Evolutionary conservation across 64 coral and sea anemone species (phyloP).

Genomic region (Trachythela sp.): DNA sequence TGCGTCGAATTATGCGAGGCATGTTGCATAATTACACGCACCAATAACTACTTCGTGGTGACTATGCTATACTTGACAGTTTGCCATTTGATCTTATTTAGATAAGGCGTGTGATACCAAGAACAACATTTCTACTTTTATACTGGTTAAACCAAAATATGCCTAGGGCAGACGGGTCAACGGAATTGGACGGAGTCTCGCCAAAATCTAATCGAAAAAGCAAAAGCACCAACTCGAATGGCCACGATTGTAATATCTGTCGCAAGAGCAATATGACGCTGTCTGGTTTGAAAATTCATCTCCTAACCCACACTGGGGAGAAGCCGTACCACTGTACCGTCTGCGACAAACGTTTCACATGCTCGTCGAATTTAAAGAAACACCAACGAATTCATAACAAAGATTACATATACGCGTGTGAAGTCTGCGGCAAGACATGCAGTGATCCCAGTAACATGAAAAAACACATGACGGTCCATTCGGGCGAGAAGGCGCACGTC

Average conservation of each 20-base stretch:
- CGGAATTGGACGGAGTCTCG: neutral
- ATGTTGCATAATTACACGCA: neutral
- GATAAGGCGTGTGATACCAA: neutral
- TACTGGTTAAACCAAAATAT: neutral
- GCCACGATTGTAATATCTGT: conserved; percentile 7
- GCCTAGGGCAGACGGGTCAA: neutral
- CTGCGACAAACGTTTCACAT: conserved; percentile 18
- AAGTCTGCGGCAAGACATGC: neutral
- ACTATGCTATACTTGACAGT: neutral
- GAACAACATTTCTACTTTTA: neutral
- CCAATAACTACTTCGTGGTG: neutral
- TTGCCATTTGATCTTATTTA: neutral
- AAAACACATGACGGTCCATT: conserved; percentile 19
- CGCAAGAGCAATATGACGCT: conserved; percentile 1
- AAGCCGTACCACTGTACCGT: neutral
- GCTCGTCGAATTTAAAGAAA: neutral
- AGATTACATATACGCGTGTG: neutral
- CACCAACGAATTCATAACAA: neutral
- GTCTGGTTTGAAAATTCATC: conserved; percentile 22
- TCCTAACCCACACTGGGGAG: neutral
- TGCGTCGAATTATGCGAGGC: neutral
- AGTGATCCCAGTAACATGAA: neutral
- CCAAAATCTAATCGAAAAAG: neutral
- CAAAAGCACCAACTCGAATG: neutral
- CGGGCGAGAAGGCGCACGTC: neutral